Base-by-base conservation (phyloP, 2,888 invertebrate species). In the Bursaphelenchus okinawaensis region DNA sequence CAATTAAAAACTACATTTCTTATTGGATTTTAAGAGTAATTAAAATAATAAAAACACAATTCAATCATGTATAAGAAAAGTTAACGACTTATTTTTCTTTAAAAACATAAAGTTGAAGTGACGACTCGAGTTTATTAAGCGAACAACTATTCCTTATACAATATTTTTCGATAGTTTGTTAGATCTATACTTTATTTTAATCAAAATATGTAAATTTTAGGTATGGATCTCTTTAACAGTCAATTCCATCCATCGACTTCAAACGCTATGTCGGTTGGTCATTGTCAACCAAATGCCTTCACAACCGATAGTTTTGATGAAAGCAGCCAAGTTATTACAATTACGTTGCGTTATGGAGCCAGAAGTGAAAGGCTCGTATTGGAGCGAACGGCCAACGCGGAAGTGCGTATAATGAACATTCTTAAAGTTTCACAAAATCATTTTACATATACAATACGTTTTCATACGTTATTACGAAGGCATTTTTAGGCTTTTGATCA, bases 321-420 rank as follows among this genome's bases (percentile, higher is more conserved):
- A 1, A 40, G n/a, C n/a, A 16, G 40, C n/a, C 40, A 40, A 4
- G 40, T 68, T 27, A 75, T 74, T 55, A 62, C 69, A 12, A 64
- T 75, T 54, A 70, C 63, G n/a, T 64, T 74, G n/a, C 75, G 74
- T 55, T 76, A 67, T 40, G 75, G 75, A 1, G 70, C 71, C 4
- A 62, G 58, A 23, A 70, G 62, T 31, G 75, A 74, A 29, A 40
- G 67, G 27, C 26, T 72, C 31, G 62, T 69, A 22, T 51, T 75
- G 55, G 72, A 77, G 19, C 50, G 76, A 50, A 66, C 67, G n/a
- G 62, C 58, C 20, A 61, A 65, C 55, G 60, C 67, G 12, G 54
- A 73, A 19, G 65, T 68, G 52, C 28, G 54, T 40, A 3, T 4
- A 24, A 19, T 26, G 27, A 12, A 26, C 12, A 26, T 4, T 1